A percentile compares a stretch with the other conserved stretches of the same genome.
These are phyloP conservation scores for Ptychobarbus kaznakovi DNA, from an alignment of 2,797 vertebrate species.

Conservation along the genomic window DNA sequence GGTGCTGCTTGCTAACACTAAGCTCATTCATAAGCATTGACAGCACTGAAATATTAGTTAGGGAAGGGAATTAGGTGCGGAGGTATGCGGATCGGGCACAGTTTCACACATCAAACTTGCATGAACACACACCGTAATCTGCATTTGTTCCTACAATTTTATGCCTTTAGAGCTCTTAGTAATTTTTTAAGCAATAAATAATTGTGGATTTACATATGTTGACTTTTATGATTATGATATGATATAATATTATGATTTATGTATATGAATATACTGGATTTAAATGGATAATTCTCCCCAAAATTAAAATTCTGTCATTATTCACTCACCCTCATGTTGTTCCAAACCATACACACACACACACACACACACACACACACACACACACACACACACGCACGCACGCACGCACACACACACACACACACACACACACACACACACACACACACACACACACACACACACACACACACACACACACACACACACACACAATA, in stretches of 20 bases:
- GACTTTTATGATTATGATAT: not conserved
- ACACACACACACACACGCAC: too few species aligned
- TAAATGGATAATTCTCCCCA: not conserved
- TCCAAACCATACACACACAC: not conserved
- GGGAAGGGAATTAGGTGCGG: constrained; percentile 4
- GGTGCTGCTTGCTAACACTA: not conserved
- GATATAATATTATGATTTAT: not conserved
- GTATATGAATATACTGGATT: not conserved
- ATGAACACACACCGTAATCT: not conserved
- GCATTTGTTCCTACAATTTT: not conserved
- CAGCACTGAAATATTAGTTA: constrained; percentile 29
- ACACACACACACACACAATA: too few species aligned
- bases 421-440: too few species aligned
- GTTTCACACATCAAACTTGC: not conserved
- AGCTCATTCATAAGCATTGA: constrained; percentile 19
- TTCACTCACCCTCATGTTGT: not conserved
- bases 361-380: too few species aligned
- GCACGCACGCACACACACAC: too few species aligned
- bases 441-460: too few species aligned
- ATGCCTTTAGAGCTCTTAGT: not conserved
- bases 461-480: too few species aligned
- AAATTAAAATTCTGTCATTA: not conserved
- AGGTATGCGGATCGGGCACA: not conserved
- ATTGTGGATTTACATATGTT: not conserved
- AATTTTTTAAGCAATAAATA: not conserved